These are phyloP conservation scores for Allacma fusca DNA, from an alignment of 2,888 invertebrate genomes.

Conservation along the genomic window DNA sequence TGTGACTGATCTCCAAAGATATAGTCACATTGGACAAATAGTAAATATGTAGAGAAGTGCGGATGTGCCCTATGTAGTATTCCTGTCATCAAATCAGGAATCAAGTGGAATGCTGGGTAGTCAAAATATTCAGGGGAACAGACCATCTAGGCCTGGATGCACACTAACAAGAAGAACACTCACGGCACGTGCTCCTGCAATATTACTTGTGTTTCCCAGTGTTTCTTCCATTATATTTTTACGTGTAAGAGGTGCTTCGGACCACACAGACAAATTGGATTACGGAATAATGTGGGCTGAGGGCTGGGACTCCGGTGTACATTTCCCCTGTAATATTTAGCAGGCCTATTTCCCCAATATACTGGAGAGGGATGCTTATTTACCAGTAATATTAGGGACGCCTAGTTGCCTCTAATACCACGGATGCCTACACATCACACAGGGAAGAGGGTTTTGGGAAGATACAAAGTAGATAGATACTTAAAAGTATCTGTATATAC, in stretches of 20 bases:
- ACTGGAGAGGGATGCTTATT: too few relatives aligned
- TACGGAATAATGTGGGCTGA: slow-evolving; percentile 37
- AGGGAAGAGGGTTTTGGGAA: too few relatives aligned
- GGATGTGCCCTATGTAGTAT: neutral
- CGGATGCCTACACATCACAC: too few relatives aligned
- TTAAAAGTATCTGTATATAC: too few relatives aligned
- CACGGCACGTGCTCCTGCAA: neutral
- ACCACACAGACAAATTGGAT: slow-evolving; percentile 46
- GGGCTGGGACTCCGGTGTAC: slow-evolving; percentile 13
- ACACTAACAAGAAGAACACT: neutral
- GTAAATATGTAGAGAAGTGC: neutral
- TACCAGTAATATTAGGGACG: too few relatives aligned
- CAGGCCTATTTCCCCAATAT: too few relatives aligned
- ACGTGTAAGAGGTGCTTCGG: slow-evolving; percentile 42
- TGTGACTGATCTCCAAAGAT: neutral
- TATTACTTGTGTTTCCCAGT: neutral
- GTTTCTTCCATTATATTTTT: neutral
- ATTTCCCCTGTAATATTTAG: neutral
- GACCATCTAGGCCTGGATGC: neutral
- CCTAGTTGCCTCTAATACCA: too few relatives aligned
- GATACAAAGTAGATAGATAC: too few relatives aligned
- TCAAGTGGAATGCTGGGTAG: slow-evolving; percentile 1
- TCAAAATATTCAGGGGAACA: neutral
- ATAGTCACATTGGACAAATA: neutral
- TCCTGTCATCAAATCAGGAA: slow-evolving; percentile 5